Evolutionary conservation across 2,797 vertebrate genomes (phyloP).

Genomic region (Pangasius sanitwongsei): DNA sequence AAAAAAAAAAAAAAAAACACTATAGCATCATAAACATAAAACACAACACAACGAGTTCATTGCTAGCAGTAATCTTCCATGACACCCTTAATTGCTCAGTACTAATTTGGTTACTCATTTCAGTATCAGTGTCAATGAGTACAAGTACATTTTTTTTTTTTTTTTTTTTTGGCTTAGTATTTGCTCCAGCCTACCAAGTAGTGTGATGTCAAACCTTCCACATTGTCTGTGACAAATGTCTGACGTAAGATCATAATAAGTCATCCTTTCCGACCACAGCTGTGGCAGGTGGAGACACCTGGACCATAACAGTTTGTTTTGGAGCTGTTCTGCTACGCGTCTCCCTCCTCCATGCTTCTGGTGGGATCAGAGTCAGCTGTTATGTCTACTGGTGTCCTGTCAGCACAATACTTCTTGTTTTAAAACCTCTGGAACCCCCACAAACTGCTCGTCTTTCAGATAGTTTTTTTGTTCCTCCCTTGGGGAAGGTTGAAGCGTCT

Average conservation of each 20-base stretch:
- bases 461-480: no score
- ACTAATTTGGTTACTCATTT: not conserved
- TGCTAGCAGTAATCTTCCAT: not conserved
- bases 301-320: not conserved
- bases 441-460: not conserved
- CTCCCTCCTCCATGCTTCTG: not conserved
- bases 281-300: slow-evolving; percentile 6
- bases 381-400: not conserved
- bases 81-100: not conserved
- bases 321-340: not conserved
- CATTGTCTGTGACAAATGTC: not conserved
- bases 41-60: not conserved
- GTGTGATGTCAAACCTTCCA: no score
- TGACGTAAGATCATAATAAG: not conserved
- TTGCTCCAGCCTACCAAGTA: not conserved
- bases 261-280: not conserved
- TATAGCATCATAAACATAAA: not conserved
- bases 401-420: not conserved
- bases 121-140: not conserved
- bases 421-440: not conserved
- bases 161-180: not conserved
- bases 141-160: no score
- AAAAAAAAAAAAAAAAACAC: not conserved
- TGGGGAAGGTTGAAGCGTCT: not conserved
- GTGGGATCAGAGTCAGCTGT: not conserved